Evolutionary conservation across 2,797 vertebrate species (phyloP).

Genomic region (Dromococcyx pavoninus): DNA sequence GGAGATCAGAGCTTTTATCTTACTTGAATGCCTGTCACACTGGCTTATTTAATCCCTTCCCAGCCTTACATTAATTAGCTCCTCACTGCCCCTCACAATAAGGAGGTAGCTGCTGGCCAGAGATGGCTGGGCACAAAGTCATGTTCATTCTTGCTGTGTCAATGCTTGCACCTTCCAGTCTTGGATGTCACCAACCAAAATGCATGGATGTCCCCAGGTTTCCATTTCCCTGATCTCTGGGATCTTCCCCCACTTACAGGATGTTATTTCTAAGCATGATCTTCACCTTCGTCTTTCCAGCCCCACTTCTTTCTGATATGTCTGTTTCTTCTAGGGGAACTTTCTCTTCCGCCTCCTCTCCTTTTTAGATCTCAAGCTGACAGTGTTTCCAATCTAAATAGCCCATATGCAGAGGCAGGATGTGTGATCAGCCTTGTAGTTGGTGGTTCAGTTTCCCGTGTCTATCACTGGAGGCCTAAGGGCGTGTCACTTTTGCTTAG

Average conservation of each 20-base stretch:
- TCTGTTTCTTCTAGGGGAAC: background rate
- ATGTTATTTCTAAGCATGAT: background rate
- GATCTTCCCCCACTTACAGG: background rate
- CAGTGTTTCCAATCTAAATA: background rate
- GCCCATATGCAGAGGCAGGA: background rate
- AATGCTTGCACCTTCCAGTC: background rate
- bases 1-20: background rate
- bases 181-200: rapidly evolving
- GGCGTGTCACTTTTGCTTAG: background rate
- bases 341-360: background rate
- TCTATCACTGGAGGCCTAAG: background rate
- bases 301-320: background rate
- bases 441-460: background rate
- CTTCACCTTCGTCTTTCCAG: background rate
- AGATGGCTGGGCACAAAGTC: background rate
- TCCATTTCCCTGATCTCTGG: background rate
- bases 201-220: rapidly evolving
- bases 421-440: background rate
- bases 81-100: background rate
- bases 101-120: background rate
- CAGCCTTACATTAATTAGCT: background rate
- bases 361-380: background rate
- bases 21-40: background rate
- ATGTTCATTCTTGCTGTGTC: background rate
- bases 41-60: background rate